Evolutionary conservation across 35 echinoderm and acorn worm species (phyloP), one percentile per base, ranked within the genome.

Genomic region (Hemicentrotus pulcherrimus): DNA sequence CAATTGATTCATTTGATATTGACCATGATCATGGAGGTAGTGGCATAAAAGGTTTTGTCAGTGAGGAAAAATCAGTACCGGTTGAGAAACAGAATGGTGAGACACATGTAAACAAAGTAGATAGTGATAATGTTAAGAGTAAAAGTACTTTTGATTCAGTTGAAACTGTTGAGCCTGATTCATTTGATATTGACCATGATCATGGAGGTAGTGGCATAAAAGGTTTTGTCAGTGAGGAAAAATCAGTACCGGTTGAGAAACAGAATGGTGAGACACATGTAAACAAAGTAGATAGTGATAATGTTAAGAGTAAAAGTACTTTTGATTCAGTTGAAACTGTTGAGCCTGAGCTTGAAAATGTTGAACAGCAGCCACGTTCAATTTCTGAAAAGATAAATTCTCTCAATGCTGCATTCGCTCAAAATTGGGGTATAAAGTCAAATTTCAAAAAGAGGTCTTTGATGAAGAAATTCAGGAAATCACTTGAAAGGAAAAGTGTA

Each of bases 251-350:
- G 12, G 19, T 55, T 32, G 88, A 90, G 30, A 93, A 58, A 19
- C 48, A n/a, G 3, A 93, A 93, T 93, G 91, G 91, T 93, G 91
- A 93, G 91, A 58, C 91, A 48, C 50, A 93, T 13, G 45, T 58
- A 55, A 47, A 93, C 46, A 58, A 48, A 55, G 41, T 31, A 50
- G 48, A 93, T 14, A 31, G n/a, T 93, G n/a, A 47, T 46, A 93
- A 93, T 93, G 91, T 47, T 52, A 24, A 5, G 88, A 90, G 18
- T 90, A 15, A 90, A 45, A 90, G 19, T 45, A 90, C 31, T 90
- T 45, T 3, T 4, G 88, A 45, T 90, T 18, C 88, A 90, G 45
- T 47, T 41, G 33, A 33, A 45, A 90, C 32, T 47, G 32, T 32
- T 33, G 31, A 46, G 15, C 32, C 4, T 15, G 88, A 90, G 12